Base-by-base conservation (phyloP, 2,888 invertebrate genomes). In the Eristalinus aeneus region DNA sequence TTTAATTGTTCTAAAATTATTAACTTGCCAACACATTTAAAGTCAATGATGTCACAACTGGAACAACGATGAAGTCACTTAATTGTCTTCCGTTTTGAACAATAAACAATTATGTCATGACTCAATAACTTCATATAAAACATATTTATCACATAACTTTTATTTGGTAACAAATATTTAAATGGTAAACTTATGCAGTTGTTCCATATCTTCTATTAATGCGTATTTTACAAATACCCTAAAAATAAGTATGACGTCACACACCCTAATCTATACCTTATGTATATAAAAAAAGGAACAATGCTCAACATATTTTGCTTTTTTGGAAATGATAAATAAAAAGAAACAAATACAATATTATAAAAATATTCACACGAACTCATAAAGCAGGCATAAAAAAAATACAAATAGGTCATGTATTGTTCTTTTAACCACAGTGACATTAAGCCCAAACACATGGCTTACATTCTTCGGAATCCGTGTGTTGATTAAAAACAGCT, bases 401-500 rank as follows among this genome's bases (percentile, higher is more conserved):
- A 65, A 72, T 68, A 76, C 76, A 65, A 72, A 39, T 84, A 60
- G 60, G 74, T 79, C 61, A 65, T 56, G 58, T 23, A 61, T 10
- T 65, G 53, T 64, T 60, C 58, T 68, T 68, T 63, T 9, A 39
- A 10, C 54, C 16, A 46, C 72, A 75, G n/a, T n/a, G 16, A 65
- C 61, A 74, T 75, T 75, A 58, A 46, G 5, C 67, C 12, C n/a
- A 39, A 32, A n/a, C 46, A 46, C 16, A 46, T 46, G 46, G 16
- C 6, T 4, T 16, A 6, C 46, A 46, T 46, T n/a, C 46, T 46
- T 46, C 69, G 61, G 16, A 46, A 16, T 31, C 58, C 36, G 20
- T 27, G 36, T 61, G 64, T 77, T 71, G 77, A 77, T 77, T 77
- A 11, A 11, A 75, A n/a, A 74, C 84, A 84, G 84, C 84, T 84